phyloP scores from a whole-genome alignment of 1,140 invertebrate species.

The Ceratina calcarata region DNA sequence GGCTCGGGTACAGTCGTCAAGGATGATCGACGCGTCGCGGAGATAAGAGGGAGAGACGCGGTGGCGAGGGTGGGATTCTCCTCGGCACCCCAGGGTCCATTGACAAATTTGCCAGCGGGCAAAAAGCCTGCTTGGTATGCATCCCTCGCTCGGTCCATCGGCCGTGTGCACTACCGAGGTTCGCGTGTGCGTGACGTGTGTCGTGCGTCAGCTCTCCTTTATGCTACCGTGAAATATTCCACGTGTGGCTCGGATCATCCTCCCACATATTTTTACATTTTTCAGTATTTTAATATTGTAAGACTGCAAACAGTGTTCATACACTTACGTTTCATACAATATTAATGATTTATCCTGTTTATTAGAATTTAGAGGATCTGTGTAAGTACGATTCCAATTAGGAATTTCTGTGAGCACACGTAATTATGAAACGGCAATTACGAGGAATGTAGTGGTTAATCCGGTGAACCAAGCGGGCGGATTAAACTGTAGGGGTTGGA shows the following conservation, averaged over 20 bases:
- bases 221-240: constrained; percentile 20
- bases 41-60: constrained; percentile 41
- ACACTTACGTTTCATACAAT: no score
- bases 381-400: no score
- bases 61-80: constrained; percentile 46
- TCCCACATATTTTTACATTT: not conserved
- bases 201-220: constrained; percentile 36
- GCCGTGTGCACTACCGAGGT: constrained; percentile 44
- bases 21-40: constrained; percentile 58
- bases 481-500: constrained; percentile 17
- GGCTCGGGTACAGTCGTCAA: constrained; percentile 25
- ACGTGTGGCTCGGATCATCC: not conserved
- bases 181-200: constrained; percentile 50
- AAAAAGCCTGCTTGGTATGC: constrained; percentile 69
- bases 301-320: no score
- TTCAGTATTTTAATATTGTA: no score
- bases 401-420: no score
- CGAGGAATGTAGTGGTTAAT: constrained; percentile 22
- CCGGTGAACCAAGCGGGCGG: not conserved
- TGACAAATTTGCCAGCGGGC: constrained; percentile 66
- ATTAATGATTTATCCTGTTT: no score
- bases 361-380: no score
- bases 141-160: constrained; percentile 65
- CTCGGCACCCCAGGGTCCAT: constrained; percentile 54
- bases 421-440: no score